phyloP scores from a whole-genome alignment of 2,113 vertebrate species.

The Orcinus orca region DNA sequence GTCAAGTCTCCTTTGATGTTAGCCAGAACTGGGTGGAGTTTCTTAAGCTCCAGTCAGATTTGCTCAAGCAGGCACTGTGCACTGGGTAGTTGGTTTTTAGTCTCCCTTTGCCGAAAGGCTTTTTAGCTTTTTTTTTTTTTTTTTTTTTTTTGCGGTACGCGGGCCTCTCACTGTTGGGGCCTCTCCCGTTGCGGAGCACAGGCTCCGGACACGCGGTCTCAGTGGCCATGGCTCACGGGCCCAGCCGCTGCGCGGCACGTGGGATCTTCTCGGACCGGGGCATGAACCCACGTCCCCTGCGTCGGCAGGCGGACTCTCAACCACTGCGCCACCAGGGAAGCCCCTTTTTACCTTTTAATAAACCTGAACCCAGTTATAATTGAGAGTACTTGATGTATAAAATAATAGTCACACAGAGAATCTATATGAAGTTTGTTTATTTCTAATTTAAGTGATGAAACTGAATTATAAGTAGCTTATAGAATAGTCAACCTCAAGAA shows the following conservation, averaged over 20 bases:
- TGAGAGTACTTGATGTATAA: background rate
- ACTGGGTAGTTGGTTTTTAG: background rate
- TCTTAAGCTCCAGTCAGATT: background rate
- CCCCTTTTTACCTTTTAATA: background rate
- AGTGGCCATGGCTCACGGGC: too few species aligned
- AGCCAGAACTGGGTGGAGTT: background rate
- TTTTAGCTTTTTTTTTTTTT: background rate
- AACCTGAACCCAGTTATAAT: background rate
- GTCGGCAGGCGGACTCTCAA: too few species aligned
- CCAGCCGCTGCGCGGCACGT: too few species aligned
- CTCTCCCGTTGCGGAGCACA: too few species aligned
- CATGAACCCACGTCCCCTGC: too few species aligned
- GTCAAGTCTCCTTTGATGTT: constrained; percentile 10
- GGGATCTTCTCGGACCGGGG: too few species aligned
- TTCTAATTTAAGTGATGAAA: background rate
- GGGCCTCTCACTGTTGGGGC: too few species aligned
- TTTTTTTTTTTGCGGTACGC: too few species aligned
- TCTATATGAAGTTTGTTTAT: background rate
- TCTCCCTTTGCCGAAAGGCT: background rate
- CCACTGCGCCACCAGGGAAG: too few species aligned
- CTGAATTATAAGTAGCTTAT: constrained; percentile 27
- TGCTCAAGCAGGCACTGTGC: background rate
- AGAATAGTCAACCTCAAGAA: background rate
- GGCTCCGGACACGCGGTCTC: too few species aligned
- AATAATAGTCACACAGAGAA: background rate